Evolutionary conservation across 2,797 vertebrate genomes (phyloP), one percentile per base, ranked within the genome.

Genomic region (Podargus strigoides): DNA sequence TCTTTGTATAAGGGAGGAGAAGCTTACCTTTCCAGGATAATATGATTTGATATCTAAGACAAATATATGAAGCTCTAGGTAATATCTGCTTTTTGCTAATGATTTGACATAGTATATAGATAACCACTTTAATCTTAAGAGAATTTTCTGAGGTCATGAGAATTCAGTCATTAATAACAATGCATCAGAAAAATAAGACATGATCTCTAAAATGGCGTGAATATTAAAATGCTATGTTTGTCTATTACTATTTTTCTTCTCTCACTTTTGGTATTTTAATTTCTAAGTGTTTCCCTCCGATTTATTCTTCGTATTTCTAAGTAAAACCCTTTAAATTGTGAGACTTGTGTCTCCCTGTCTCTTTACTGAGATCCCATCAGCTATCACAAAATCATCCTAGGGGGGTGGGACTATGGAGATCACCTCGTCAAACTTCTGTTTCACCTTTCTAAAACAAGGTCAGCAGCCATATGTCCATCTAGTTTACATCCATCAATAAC

Each of bases 401-500:
- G 11, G 5, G 11, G 6, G 28, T 34, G 9, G 9, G 36, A 80
- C 17, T 4, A 21, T 32, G 30, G 18, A 68, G 13, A 37, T 34
- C 10, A 58, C 2, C 7, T 46, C 0, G 0, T 42, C 32, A 89
- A 3, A 3, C 2, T 85, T 20, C 20, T 70, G 7, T 9, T 59
- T 72, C n/a, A 32, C 11, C 2, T 56, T 88, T 86, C 27, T 63
- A 41, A 88, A 86, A 66, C 32, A 36, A 88, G 7, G 4, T 28
- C 36, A 90, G 16, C 13, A 69, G 9, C 36, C 23, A 9, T 34
- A 28, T 27, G 17, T 46, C 21, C 13, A 3, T n/a, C 9, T n/a
- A 69, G 22, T 52, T 83, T 55, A 32, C 8, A n/a, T 23, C 12
- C 15, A 55, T 13, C 11, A 26, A 2, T n/a, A 12, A 1, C 14